Evolutionary conservation across 2,888 invertebrate species (phyloP), one percentile per base, ranked within the genome.

Genomic region (Heteropelma amictum): DNA sequence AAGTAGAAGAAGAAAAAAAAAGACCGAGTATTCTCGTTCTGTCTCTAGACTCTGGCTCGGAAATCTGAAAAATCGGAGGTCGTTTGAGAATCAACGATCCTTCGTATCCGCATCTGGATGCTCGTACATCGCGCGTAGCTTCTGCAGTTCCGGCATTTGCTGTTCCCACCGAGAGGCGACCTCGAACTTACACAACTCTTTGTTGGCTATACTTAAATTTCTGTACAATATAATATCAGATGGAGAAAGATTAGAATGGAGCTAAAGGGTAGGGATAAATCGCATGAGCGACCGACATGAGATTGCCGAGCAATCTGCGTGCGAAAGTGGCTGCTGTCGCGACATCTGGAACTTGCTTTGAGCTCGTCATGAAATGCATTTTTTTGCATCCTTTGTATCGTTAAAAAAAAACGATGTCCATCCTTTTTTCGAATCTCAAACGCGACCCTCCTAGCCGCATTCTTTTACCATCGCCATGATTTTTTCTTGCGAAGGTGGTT

Each of bases 141-240:
- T 65, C 51, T 60, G 38, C 45, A 64, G 69, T 64, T 64, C 64
- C 58, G 69, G 56, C 58, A 74, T 74, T 69, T 51, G n/a, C 60
- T 47, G 28, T 28, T 21, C 56, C 45, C 61, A 60, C 60, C 33
- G n/a, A n/a, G n/a, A n/a, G n/a, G 42, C 64, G 73, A 78, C 81
- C 82, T 82, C 77, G 78, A n/a, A 79, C 78, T 82, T 81, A 80
- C 60, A 79, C 82, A 80, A 80, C 76, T 35, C 65, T 35, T 28
- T 28, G 35, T 49, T 12, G 26, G 1, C 38, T 35, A 40, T 53
- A 1, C 19, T 14, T 53, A 33, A 10, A 54, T 53, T 12, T 21
- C 17, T 45, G 19, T 45, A 47, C 23, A 1, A n/a, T 10, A 8
- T 49, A 42, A 45, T 7, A 40, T 45, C 10, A 26, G 10, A 10